Percentiles rank a stretch among this genome's conserved stretches.
These are phyloP conservation scores for Sebastiscus tertius DNA, from an alignment of 2,797 vertebrate species.

Conservation along the genomic window DNA sequence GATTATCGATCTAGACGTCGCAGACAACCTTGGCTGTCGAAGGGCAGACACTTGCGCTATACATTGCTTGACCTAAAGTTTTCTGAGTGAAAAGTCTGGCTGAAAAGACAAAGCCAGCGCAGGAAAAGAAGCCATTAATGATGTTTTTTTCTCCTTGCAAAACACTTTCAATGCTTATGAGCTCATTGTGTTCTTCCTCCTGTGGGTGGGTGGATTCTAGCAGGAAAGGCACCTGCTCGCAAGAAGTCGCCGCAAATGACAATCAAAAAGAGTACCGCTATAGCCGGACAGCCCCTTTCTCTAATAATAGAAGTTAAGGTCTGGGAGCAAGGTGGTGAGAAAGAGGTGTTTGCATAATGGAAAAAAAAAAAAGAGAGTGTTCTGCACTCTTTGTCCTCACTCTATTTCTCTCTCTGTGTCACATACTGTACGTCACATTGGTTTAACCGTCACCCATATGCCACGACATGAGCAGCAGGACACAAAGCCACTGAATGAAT, in stretches of 20 bases:
- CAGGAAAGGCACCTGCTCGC: slow-evolving; percentile 33
- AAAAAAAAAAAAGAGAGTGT: background rate
- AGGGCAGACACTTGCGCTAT: slow-evolving; percentile 49
- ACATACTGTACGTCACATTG: slow-evolving; percentile 13
- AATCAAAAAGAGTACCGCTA: slow-evolving; percentile 21
- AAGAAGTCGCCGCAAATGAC: slow-evolving; percentile 5
- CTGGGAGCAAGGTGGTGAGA: slow-evolving; percentile 31
- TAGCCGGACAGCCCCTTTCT: slow-evolving; percentile 47
- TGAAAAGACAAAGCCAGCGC: slow-evolving; percentile 7
- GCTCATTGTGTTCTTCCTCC: slow-evolving; percentile 36
- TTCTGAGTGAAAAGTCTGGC: slow-evolving; percentile 4
- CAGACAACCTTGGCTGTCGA: slow-evolving; percentile 61
- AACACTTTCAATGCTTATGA: slow-evolving; percentile 37
- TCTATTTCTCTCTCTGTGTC: slow-evolving; percentile 10
- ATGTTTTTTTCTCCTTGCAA: slow-evolving; percentile 48
- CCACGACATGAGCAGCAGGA: slow-evolving; percentile 35
- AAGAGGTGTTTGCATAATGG: slow-evolving; percentile 55
- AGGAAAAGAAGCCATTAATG: slow-evolving; percentile 54
- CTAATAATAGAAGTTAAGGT: slow-evolving; percentile 56
- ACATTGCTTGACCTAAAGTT: slow-evolving; percentile 29
- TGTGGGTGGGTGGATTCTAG: background rate
- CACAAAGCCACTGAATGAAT: slow-evolving; percentile 32
- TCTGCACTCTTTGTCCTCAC: background rate
- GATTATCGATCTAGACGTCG: slow-evolving; percentile 45
- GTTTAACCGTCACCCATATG: slow-evolving; percentile 22